Conservation (phyloP, 2,113 vertebrate genomes). For the Zosterops lateralis region DNA sequence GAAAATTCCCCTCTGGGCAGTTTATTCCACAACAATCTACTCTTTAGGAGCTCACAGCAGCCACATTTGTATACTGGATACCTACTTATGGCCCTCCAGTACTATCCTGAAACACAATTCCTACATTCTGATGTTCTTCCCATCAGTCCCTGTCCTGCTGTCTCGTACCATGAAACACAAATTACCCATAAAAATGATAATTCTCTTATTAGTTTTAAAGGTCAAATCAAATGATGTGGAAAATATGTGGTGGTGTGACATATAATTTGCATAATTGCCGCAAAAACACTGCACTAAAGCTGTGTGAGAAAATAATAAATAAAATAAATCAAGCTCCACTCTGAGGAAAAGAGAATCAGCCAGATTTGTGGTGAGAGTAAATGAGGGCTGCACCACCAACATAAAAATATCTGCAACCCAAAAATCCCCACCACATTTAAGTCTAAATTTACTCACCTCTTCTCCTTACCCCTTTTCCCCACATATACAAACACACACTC, state of each 20-base stretch:
- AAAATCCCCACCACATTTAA: accelerated
- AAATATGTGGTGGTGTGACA: constrained; percentile 37
- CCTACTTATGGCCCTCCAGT: not conserved
- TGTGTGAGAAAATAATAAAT: not conserved
- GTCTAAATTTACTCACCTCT: not conserved
- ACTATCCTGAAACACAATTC: not conserved
- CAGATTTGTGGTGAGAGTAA: not conserved
- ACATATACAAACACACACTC: accelerated
- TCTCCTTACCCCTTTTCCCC: not conserved
- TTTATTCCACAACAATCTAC: not conserved
- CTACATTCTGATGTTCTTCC: not conserved
- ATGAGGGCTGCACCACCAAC: not conserved
- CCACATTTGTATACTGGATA: not conserved
- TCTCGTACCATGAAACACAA: constrained; percentile 22
- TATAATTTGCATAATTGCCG: constrained; percentile 55
- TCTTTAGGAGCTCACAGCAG: not conserved
- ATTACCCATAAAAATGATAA: constrained; percentile 59
- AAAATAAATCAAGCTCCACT: not conserved
- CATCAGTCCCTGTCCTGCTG: not conserved
- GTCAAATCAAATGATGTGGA: constrained; percentile 57
- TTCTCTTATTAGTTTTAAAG: constrained; percentile 62
- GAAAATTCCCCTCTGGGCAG: not conserved
- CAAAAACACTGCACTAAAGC: not conserved
- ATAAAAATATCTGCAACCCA: accelerated
- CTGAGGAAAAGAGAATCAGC: not conserved